Evolutionary conservation across 2,797 vertebrate species (phyloP).

Genomic region (Enteromius treurensis): DNA sequence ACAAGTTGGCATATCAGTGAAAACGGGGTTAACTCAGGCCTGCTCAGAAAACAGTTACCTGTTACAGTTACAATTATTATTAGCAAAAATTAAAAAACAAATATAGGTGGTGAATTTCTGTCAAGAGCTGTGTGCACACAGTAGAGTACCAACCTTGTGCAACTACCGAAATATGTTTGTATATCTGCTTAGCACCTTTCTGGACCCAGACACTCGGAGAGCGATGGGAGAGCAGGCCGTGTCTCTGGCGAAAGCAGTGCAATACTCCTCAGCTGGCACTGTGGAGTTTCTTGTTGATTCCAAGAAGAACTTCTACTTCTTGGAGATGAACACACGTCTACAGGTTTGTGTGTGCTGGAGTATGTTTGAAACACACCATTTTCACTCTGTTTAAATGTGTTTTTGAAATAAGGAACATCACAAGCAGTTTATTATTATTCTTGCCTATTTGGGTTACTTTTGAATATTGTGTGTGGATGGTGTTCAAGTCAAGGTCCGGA

Average conservation of each 20-base stretch:
- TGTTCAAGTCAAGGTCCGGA: background rate
- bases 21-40: background rate
- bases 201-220: conserved; percentile 86
- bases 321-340: conserved; percentile 99
- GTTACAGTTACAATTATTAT: background rate
- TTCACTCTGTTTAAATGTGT: background rate
- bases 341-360: conserved; percentile 79
- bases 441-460: background rate
- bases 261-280: conserved; percentile 95
- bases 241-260: conserved; percentile 91
- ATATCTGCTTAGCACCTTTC: conserved; percentile 82
- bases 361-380: background rate
- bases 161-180: background rate
- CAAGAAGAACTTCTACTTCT: conserved; percentile 94
- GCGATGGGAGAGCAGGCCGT: conserved; percentile 98
- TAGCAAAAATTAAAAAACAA: background rate
- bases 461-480: background rate
- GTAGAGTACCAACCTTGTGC: background rate
- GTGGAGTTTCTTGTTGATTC: conserved; percentile 98
- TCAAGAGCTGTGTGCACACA: background rate
- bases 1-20: background rate
- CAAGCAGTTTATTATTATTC: background rate
- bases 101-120: background rate
- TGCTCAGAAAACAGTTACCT: background rate
- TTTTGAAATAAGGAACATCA: background rate